Percentiles rank a stretch among this genome's conserved stretches.
Evolutionary conservation across 1,140 invertebrate species (phyloP).

Genomic region (Aphis craccivora): DNA sequence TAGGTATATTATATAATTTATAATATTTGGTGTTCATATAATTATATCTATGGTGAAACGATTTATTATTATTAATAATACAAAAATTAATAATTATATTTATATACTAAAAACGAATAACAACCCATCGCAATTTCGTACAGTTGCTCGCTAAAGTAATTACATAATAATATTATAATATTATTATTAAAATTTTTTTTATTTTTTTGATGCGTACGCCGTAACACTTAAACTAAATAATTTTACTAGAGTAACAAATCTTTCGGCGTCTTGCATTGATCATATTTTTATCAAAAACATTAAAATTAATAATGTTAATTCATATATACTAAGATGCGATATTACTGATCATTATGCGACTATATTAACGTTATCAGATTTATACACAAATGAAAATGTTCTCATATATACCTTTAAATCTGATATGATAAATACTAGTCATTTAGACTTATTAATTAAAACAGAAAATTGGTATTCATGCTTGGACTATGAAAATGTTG

Average conservation of each 20-base stretch:
- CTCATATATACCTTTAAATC: neutral
- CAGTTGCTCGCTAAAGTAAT: no score
- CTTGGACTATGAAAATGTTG: neutral
- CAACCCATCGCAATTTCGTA: no score
- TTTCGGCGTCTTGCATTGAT: neutral
- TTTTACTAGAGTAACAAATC: neutral
- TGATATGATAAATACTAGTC: neutral
- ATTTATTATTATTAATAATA: no score
- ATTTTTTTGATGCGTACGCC: no score
- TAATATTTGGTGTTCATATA: no score
- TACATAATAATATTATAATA: no score
- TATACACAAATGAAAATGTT: neutral
- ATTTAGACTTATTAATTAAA: neutral
- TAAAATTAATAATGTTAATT: neutral
- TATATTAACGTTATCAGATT: neutral
- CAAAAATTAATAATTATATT: no score
- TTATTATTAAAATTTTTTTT: no score
- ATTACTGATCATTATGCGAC: conserved; percentile 1
- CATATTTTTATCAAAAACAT: neutral
- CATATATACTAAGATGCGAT: neutral
- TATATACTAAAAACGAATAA: no score
- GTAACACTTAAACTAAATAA: no score
- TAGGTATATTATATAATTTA: no score
- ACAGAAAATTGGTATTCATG: neutral
- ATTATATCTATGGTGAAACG: no score